Base-by-base conservation (phyloP, 2,888 invertebrate genomes). In the Desoria tigrina region DNA sequence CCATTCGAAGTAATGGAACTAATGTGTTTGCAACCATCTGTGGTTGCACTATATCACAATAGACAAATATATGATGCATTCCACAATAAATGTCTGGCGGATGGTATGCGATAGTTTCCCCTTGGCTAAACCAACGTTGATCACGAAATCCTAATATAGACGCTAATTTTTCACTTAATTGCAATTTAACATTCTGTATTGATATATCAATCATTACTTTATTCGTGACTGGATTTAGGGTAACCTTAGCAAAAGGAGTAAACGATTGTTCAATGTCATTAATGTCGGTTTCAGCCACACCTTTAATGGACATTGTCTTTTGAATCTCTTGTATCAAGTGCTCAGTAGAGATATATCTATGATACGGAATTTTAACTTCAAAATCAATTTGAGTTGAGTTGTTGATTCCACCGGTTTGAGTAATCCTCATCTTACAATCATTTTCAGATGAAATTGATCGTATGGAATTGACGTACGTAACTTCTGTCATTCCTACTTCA, bases 11-110 rank as follows among this genome's bases (percentile, higher is more conserved):
- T 18, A 62, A n/a, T 2, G 62, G 62, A 2, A 49, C 62, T 14
- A 45, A 56, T 4, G 28, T 45, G 32, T 56, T 23, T 2, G 50
- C 27, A 2, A 62, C 62, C 0, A 62, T 37, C 11, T 55, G 27
- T 2, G 32, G 55, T 28, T 62, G 7, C 11, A 62, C 24, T 6
- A 62, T 56, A 49, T 62, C 62, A 23, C 27, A 6, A 18, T 62
- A 62, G 7, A 62, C 18, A 37, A 28, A 62, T 23, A 56, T 49
- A 32, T 62, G 62, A 62, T 62, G 21, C 56, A 56, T 45, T 24
- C 54, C 54, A 18, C 18, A 4, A 7, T 26, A n/a, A 28, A 55
- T 7, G 7, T 16, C 26, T 14, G 32, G 26, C 16, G 3, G 11
- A 24, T 16, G 21, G 11, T 51, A 2, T 21, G 24, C 26, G 7